phyloP scores from a whole-genome alignment of 2,797 vertebrate genomes.

The Crenuchus spilurus region DNA sequence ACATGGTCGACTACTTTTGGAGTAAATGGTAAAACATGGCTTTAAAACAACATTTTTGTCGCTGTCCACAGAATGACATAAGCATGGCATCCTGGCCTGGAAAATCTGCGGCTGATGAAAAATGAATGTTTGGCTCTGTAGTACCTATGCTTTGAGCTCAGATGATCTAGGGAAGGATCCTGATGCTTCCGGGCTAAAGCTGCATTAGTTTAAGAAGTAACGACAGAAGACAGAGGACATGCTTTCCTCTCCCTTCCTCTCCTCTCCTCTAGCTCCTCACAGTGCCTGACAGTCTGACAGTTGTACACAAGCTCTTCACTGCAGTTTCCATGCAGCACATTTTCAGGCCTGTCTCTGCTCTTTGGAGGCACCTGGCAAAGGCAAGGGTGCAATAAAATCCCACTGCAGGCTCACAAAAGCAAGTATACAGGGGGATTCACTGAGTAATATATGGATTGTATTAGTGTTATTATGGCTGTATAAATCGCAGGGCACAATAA shows the following conservation, averaged over 20 bases:
- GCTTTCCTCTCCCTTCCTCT: slow-evolving; percentile 44
- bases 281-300: slow-evolving; percentile 65
- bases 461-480: slow-evolving; percentile 1
- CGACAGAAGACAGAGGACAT: slow-evolving; percentile 65
- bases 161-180: slow-evolving; percentile 24
- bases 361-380: neutral
- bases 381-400: slow-evolving; percentile 1
- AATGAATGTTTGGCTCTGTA: slow-evolving; percentile 58
- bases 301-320: slow-evolving; percentile 63
- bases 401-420: neutral
- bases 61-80: neutral
- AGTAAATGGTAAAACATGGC: neutral
- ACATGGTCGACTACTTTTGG: too few relatives aligned
- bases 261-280: neutral
- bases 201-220: slow-evolving; percentile 63
- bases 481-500: neutral
- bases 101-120: slow-evolving; percentile 61
- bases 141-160: slow-evolving; percentile 35
- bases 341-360: slow-evolving; percentile 39
- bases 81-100: neutral
- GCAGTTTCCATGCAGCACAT: slow-evolving; percentile 58
- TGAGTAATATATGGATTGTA: neutral
- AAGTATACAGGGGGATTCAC: neutral
- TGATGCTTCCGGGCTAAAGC: slow-evolving; percentile 54
- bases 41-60: neutral